Base-by-base conservation (phyloP, 1,140 invertebrate genomes). In the Nixonia krombeini region DNA sequence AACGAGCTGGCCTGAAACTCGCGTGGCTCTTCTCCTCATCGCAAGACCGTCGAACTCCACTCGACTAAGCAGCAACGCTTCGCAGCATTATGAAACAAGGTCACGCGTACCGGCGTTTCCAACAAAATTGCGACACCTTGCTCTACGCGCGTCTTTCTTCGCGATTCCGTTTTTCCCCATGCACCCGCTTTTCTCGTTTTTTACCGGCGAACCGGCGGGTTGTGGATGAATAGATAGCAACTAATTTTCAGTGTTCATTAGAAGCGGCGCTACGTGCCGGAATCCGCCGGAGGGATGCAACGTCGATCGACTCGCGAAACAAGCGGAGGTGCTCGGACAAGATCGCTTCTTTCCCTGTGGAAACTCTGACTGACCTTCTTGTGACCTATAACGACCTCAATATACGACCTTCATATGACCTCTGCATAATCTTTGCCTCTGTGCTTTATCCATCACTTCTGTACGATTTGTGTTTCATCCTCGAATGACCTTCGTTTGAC, bases 241-340 rank as follows among this genome's bases (percentile, higher is more conserved):
- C 71, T 80, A 78, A 78, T 80, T 77, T 75, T 72, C 73, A 69
- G 51, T 68, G 73, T 80, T 80, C 78, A 80, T 80, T 80, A 80
- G 63, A 73, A 38, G 8, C 52, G 33, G 49, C 49, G 12, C 13
- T 64, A 67, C 64, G 69, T 72, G 52, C 57, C 42, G 56, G 51
- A 64, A 70, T 65, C 51, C 42, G 23, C 41, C 42, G 13, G 38
- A 21, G 6, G 16, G 12, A 37, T 12, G 13, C 49, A 16, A n/a
- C 55, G n/a, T 35, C 41, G 46, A 17, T 6, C 16, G 16, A 12
- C 44, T 53, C 51, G 25, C 33, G 41, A 51, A 49, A 59, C 56
- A 61, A 70, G 55, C n/a, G n/a, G 50, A 59, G 52, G 38, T 31
- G 15, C 47, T 37, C 56, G 40, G 21, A 33, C 38, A 47, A 56